These are phyloP conservation scores for Oxyscelio sp. DNA, from an alignment of 2,888 invertebrate species.

Conservation along the genomic window DNA sequence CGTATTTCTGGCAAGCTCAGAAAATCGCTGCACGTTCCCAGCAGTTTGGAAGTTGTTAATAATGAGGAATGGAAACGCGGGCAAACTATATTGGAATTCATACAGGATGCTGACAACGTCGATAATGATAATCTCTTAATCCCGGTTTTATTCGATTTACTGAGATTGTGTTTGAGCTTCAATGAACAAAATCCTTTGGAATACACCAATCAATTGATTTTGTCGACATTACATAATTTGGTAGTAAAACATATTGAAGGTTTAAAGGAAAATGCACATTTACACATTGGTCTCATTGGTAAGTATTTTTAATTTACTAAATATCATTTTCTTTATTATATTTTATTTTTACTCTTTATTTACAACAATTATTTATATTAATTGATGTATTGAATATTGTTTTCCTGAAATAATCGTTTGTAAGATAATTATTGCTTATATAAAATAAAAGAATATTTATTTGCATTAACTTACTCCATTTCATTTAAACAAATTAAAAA, in stretches of 20 bases:
- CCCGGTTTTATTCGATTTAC: constrained; percentile 93
- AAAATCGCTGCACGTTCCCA: constrained; percentile 38
- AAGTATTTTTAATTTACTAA: constrained; percentile 12
- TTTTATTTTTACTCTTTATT: no score
- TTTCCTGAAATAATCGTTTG: no score
- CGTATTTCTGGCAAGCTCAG: constrained; percentile 6
- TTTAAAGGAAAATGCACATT: constrained; percentile 88
- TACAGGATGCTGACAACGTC: constrained; percentile 95
- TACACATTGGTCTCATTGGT: constrained; percentile 91
- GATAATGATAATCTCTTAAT: constrained; percentile 91
- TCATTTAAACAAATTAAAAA: no score
- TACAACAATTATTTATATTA: no score
- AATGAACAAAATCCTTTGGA: constrained; percentile 95
- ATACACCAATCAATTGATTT: constrained; percentile 95
- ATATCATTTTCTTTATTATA: no score
- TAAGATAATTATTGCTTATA: no score
- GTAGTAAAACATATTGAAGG: constrained; percentile 75
- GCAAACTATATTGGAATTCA: constrained; percentile 93
- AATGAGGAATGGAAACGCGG: constrained; percentile 94
- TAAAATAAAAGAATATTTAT: no score
- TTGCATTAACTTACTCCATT: no score
- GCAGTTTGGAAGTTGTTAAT: constrained; percentile 90
- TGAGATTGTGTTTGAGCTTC: constrained; percentile 94
- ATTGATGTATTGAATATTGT: no score
- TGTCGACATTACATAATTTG: constrained; percentile 92